Conservation (phyloP, 2,797 vertebrate genomes). For the Apogon talboti region DNA sequence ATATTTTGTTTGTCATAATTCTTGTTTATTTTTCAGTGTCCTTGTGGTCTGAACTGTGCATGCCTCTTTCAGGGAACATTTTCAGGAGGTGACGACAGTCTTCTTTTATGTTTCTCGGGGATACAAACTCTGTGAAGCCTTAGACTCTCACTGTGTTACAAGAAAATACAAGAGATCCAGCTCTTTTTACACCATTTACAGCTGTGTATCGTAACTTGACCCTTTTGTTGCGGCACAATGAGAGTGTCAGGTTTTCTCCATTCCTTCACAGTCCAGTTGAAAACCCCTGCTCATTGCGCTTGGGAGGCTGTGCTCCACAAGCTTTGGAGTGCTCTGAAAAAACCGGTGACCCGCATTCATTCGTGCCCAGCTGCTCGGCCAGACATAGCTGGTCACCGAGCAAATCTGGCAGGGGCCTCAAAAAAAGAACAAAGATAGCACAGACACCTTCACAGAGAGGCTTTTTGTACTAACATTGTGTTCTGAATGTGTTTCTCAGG, state of each 20-base stretch:
- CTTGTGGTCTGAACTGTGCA: constrained; percentile 73
- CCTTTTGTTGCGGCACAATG: constrained; percentile 61
- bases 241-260: constrained; percentile 59
- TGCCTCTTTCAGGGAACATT: constrained; percentile 71
- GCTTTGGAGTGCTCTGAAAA: constrained; percentile 46
- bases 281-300: constrained; percentile 48
- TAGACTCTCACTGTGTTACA: constrained; percentile 65
- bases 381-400: constrained; percentile 54
- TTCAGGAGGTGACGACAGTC: constrained; percentile 68
- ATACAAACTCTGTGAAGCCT: constrained; percentile 48
- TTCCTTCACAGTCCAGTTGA: constrained; percentile 59
- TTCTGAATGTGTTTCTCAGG: constrained; percentile 61
- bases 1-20: constrained; percentile 76
- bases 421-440: constrained; percentile 18
- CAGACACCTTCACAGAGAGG: constrained; percentile 28
- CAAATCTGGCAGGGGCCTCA: constrained; percentile 38
- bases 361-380: constrained; percentile 49
- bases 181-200: neutral
- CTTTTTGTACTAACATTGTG: constrained; percentile 53
- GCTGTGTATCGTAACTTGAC: constrained; percentile 24
- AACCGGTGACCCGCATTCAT: constrained; percentile 52
- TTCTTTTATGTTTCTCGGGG: constrained; percentile 39
- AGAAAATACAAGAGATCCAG: constrained; percentile 19
- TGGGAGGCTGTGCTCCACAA: constrained; percentile 38
- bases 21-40: constrained; percentile 72